Evolutionary conservation across 30 jellyfish, hydroid and myxozoan genomes (phyloP).

Genomic region (Pseudorhiza aurosa): DNA sequence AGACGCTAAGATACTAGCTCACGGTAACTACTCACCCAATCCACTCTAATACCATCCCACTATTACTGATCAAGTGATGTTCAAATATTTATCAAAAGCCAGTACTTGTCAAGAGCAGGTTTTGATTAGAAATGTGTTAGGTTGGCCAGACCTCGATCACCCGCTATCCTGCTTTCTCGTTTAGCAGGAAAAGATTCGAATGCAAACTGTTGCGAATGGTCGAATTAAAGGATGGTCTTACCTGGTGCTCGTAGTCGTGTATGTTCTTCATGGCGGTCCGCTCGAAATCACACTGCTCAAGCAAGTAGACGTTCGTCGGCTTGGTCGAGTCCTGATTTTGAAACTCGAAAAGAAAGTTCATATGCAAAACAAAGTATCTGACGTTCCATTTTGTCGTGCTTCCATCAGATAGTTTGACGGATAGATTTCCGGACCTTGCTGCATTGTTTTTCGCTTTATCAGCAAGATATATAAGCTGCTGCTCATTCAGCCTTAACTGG

Average conservation of each 20-base stretch:
- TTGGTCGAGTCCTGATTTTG: constrained; percentile 45
- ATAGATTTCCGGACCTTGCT: constrained; percentile 48
- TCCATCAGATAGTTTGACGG: constrained; percentile 51
- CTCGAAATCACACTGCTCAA: constrained; percentile 71
- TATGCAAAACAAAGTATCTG: constrained; percentile 58
- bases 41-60: no score
- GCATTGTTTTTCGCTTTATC: constrained; percentile 72
- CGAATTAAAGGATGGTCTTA: not conserved
- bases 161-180: no score
- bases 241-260: constrained; percentile 73
- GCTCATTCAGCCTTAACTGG: constrained; percentile 42
- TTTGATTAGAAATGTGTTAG: not conserved
- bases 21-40: no score
- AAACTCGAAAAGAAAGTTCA: constrained; percentile 71
- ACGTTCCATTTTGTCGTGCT: constrained; percentile 57
- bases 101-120: constrained; percentile 12
- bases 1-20: not conserved
- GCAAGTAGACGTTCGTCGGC: constrained; percentile 47
- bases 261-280: constrained; percentile 60
- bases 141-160: no score
- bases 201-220: not conserved
- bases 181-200: not conserved
- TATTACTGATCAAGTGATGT: not conserved
- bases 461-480: constrained; percentile 50
- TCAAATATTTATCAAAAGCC: constrained; percentile 1